Percentiles rank a stretch among this genome's conserved stretches.
These are phyloP conservation scores for Champsocephalus esox DNA, from an alignment of 2,797 vertebrate species.

Conservation along the genomic window DNA sequence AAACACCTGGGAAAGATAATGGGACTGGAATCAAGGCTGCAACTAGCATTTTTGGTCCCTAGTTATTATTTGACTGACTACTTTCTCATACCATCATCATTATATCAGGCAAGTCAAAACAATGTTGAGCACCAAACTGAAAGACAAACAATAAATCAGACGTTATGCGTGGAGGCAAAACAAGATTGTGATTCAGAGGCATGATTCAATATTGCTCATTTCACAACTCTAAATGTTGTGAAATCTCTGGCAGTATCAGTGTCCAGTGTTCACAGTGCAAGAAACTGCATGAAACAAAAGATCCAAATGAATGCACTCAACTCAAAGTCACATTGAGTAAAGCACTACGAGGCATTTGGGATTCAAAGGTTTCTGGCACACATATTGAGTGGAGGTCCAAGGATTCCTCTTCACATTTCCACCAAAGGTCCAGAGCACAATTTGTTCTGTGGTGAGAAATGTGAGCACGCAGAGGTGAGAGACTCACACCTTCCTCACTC, in stretches of 20 bases:
- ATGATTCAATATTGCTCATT: not conserved
- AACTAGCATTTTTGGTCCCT: no score
- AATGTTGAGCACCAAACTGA: no score
- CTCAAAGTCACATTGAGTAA: not conserved
- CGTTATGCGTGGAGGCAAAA: no score
- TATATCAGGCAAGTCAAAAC: no score
- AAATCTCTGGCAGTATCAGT: not conserved
- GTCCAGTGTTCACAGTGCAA: not conserved
- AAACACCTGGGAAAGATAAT: no score
- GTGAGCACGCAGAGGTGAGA: conserved; percentile 19
- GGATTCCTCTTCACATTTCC: conserved; percentile 4
- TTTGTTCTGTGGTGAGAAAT: not conserved
- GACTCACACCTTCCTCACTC: conserved; percentile 2
- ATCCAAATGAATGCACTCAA: not conserved
- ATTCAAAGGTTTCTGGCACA: not conserved
- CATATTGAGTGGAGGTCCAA: not conserved
- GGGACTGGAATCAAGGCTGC: no score
- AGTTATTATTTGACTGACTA: no score
- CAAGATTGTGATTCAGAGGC: not conserved
- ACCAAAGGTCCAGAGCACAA: not conserved
- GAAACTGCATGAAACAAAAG: not conserved
- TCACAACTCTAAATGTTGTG: not conserved
- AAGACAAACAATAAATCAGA: no score
- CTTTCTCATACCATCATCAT: no score
- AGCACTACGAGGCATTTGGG: not conserved